phyloP scores from a whole-genome alignment of 2,888 invertebrate species.

The Rotaria socialis region DNA sequence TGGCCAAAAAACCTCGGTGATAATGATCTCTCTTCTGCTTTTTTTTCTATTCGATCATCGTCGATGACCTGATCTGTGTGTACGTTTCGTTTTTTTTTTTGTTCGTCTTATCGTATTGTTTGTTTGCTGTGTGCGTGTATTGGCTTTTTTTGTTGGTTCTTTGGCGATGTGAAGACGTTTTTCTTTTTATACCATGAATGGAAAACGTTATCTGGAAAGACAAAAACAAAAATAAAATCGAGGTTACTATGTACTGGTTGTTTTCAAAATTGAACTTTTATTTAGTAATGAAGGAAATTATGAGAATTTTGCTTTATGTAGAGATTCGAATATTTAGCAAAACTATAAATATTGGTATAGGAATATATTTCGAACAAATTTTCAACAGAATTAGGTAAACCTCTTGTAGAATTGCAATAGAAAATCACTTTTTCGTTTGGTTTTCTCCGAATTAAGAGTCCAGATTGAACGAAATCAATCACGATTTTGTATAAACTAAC shows the following conservation, averaged over 20 bases:
- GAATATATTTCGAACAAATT: no score
- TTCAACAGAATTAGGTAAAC: no score
- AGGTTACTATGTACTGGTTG: background rate
- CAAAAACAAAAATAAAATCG: background rate
- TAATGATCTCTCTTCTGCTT: background rate
- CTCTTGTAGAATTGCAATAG: no score
- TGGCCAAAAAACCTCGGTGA: background rate
- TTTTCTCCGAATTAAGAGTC: no score
- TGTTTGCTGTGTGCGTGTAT: slow-evolving; percentile 10
- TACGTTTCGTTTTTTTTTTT: background rate
- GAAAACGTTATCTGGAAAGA: background rate
- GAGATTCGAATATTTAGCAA: no score
- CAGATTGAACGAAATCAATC: no score
- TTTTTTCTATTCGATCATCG: background rate
- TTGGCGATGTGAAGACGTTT: background rate
- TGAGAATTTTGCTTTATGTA: no score
- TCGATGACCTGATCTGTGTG: background rate
- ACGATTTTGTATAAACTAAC: no score
- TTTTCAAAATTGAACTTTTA: no score
- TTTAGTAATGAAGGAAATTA: no score
- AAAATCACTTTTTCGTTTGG: no score
- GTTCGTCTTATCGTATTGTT: background rate
- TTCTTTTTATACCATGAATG: background rate
- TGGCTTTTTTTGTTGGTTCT: slow-evolving; percentile 5
- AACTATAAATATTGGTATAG: no score